Percentiles rank a stretch among this genome's conserved stretches.
Evolutionary conservation across 2,797 vertebrate genomes (phyloP).

Genomic region (Typhlichthys subterraneus): DNA sequence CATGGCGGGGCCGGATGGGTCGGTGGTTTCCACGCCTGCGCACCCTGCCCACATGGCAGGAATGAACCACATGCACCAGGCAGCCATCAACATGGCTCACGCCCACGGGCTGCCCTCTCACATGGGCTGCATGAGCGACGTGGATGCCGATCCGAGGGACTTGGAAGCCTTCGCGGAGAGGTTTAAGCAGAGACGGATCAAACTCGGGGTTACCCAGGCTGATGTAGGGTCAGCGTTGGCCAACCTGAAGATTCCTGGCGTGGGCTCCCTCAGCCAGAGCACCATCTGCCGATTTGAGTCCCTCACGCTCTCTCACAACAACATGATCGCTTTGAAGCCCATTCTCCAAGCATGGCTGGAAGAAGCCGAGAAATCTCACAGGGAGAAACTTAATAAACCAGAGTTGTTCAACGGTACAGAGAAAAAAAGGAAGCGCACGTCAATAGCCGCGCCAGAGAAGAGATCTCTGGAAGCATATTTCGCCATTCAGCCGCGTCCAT

Average conservation of each 20-base stretch:
- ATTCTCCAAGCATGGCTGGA: constrained; percentile 97
- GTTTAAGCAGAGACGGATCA: constrained; percentile 97
- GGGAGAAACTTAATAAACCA: constrained; percentile 95
- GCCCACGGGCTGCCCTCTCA: constrained; percentile 92
- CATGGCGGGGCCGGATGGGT: constrained; percentile 93
- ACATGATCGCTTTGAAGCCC: constrained; percentile 96
- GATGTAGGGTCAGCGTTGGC: constrained; percentile 93
- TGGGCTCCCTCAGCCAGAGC: constrained; percentile 92
- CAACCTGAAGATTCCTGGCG: constrained; percentile 92
- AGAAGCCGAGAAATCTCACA: constrained; percentile 94
- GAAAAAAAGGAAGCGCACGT: constrained; percentile 96
- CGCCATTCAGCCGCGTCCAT: constrained; percentile 93
- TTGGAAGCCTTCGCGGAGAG: constrained; percentile 96
- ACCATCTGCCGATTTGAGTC: constrained; percentile 95
- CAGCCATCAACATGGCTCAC: constrained; percentile 96
- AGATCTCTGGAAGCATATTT: constrained; percentile 95
- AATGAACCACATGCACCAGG: constrained; percentile 99
- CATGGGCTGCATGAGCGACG: constrained; percentile 96
- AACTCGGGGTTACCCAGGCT: constrained; percentile 96
- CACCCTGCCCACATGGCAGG: constrained; percentile 95
- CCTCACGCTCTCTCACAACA: constrained; percentile 92
- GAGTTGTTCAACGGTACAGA: constrained; percentile 95
- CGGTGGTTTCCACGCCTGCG: constrained; percentile 92
- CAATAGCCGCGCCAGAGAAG: constrained; percentile 94
- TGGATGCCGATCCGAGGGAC: constrained; percentile 95